These are phyloP conservation scores for Corydoras maculifer DNA, from an alignment of 2,113 vertebrate species.

Conservation along the genomic window DNA sequence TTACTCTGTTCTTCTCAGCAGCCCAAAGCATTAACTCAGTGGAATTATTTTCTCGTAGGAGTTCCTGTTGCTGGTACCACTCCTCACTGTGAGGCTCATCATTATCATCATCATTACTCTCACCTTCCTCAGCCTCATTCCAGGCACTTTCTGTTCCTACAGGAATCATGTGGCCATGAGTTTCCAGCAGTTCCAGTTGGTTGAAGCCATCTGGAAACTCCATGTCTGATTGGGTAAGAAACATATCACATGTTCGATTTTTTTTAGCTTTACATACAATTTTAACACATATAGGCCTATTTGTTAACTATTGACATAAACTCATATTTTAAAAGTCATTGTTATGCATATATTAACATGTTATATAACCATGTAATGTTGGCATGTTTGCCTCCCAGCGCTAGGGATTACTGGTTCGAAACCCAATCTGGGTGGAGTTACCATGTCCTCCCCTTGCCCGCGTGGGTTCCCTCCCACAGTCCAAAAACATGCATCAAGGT, in stretches of 20 bases:
- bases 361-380: no score
- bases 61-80: constrained; percentile 61
- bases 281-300: no score
- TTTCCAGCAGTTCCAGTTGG: constrained; percentile 63
- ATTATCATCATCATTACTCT: constrained; percentile 45
- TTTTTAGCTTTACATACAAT: no score
- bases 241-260: not conserved
- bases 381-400: no score
- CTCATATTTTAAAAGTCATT: no score
- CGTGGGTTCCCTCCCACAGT: no score
- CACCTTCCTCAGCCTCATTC: constrained; percentile 49
- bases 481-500: no score
- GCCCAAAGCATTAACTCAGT: constrained; percentile 63
- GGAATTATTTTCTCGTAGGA: constrained; percentile 50
- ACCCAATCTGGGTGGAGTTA: no score
- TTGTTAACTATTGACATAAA: no score
- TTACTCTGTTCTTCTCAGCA: constrained; percentile 62
- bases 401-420: no score
- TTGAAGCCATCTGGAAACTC: constrained; percentile 66
- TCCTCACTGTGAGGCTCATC: constrained; percentile 53
- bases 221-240: constrained; percentile 38
- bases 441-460: no score
- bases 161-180: constrained; percentile 61
- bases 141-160: constrained; percentile 56
- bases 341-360: no score